These are phyloP conservation scores for Liasis olivaceus DNA, from an alignment of 2,797 vertebrate genomes.

Conservation along the genomic window DNA sequence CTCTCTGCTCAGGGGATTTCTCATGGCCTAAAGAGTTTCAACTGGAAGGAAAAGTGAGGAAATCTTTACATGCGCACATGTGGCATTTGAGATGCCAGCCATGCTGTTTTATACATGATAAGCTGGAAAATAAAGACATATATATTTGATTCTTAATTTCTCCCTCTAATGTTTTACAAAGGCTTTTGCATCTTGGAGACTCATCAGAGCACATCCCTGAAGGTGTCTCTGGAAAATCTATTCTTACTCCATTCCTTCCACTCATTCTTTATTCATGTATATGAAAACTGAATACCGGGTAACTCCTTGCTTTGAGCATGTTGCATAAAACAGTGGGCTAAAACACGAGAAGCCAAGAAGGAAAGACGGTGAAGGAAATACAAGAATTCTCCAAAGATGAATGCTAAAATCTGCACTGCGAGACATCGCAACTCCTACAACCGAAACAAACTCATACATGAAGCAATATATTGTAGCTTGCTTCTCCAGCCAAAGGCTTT, in stretches of 20 bases:
- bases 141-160: neutral
- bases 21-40: neutral
- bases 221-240: slow-evolving; percentile 19
- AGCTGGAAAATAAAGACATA: neutral
- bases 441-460: neutral
- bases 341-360: neutral
- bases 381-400: neutral
- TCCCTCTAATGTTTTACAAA: neutral
- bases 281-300: slow-evolving; percentile 18
- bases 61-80: neutral
- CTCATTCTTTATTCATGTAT: slow-evolving; percentile 22
- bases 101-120: neutral
- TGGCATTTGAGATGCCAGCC: neutral
- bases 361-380: neutral
- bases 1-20: neutral
- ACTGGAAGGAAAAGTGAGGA: neutral
- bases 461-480: neutral
- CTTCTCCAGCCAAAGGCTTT: neutral
- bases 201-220: slow-evolving; percentile 17
- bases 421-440: too few relatives aligned
- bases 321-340: neutral
- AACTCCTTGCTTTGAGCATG: neutral
- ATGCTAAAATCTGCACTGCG: neutral
- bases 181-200: slow-evolving; percentile 7
- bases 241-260: slow-evolving; percentile 25